phyloP scores from a whole-genome alignment of 2,888 invertebrate species.

The Cheilosia variabilis region DNA sequence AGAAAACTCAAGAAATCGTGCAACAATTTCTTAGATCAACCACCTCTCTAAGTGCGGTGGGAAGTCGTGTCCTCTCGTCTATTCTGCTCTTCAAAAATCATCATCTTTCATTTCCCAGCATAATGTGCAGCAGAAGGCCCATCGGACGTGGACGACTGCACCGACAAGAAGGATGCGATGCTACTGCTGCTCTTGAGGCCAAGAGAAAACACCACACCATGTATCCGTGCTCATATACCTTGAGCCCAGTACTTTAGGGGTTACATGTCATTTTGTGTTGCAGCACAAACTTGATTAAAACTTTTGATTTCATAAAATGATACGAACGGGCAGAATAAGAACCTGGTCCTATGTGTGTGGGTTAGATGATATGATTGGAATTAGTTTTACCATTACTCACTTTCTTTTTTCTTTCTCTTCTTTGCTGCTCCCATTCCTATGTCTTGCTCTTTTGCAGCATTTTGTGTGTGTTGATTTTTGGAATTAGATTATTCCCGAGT shows the following conservation, averaged over 20 bases:
- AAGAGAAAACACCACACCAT: constrained; percentile 6
- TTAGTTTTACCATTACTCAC: constrained; percentile 46
- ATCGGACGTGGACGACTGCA: constrained; percentile 12
- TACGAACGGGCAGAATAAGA: constrained; percentile 59
- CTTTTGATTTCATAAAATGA: constrained; percentile 73
- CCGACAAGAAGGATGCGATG: constrained; percentile 31
- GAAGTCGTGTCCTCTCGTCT: constrained; percentile 16
- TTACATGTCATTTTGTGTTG: constrained; percentile 65
- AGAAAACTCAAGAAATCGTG: constrained; percentile 10
- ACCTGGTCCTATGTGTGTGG: constrained; percentile 28
- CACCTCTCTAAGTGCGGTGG: background rate
- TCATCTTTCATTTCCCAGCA: constrained; percentile 51
- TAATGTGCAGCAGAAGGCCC: constrained; percentile 35
- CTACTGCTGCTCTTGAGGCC: constrained; percentile 37
- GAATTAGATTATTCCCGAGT: constrained; percentile 51
- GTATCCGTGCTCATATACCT: constrained; percentile 1
- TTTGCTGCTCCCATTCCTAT: background rate
- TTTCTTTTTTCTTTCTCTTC: background rate
- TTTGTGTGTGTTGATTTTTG: constrained; percentile 42
- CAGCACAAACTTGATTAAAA: constrained; percentile 68
- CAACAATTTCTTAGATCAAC: constrained; percentile 11
- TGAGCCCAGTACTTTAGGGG: constrained; percentile 37
- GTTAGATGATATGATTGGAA: constrained; percentile 54
- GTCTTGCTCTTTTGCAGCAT: constrained; percentile 7
- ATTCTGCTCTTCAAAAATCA: constrained; percentile 27